Percentiles rank a stretch among this genome's conserved stretches.
Conservation (phyloP, 2,888 invertebrate genomes). For the Drosophila barbarae region DNA sequence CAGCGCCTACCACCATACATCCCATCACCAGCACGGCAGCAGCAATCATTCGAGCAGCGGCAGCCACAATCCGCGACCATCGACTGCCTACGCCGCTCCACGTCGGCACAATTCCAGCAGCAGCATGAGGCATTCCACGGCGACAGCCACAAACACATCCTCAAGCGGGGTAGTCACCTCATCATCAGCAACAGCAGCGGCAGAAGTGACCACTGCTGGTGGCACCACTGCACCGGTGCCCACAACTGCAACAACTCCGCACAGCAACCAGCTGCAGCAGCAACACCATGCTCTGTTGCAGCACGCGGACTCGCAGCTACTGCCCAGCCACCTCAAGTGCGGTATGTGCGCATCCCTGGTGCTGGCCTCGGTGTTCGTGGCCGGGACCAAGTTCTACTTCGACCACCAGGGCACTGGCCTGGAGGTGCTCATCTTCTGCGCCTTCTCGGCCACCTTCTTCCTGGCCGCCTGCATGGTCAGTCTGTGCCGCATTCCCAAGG, state of each 20-base stretch:
- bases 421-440: slow-evolving; percentile 84
- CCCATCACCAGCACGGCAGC: slow-evolving; percentile 49
- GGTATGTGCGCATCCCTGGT: slow-evolving; percentile 87
- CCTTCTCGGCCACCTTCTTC: slow-evolving; percentile 83
- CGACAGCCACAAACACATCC: slow-evolving; percentile 19
- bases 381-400: slow-evolving; percentile 87
- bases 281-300: slow-evolving; percentile 63
- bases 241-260: slow-evolving; percentile 39
- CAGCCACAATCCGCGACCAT: slow-evolving; percentile 40
- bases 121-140: slow-evolving; percentile 51
- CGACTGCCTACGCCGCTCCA: slow-evolving; percentile 47
- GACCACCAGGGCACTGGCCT: slow-evolving; percentile 83
- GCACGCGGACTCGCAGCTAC: slow-evolving; percentile 69
- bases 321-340: slow-evolving; percentile 83
- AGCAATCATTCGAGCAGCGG: slow-evolving; percentile 41
- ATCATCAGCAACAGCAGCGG: slow-evolving; percentile 13
- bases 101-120: slow-evolving; percentile 56
- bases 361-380: slow-evolving; percentile 85
- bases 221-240: slow-evolving; percentile 21
- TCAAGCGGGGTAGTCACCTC: slow-evolving; percentile 8
- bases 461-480: slow-evolving; percentile 84
- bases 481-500: slow-evolving; percentile 81
- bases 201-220: slow-evolving; percentile 13
- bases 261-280: slow-evolving; percentile 66
- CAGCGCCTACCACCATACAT: slow-evolving; percentile 58